Percentiles rank a stretch among this genome's conserved stretches.
phyloP scores from a whole-genome alignment of 2,113 vertebrate genomes.

The Chascanopsetta lugubris region DNA sequence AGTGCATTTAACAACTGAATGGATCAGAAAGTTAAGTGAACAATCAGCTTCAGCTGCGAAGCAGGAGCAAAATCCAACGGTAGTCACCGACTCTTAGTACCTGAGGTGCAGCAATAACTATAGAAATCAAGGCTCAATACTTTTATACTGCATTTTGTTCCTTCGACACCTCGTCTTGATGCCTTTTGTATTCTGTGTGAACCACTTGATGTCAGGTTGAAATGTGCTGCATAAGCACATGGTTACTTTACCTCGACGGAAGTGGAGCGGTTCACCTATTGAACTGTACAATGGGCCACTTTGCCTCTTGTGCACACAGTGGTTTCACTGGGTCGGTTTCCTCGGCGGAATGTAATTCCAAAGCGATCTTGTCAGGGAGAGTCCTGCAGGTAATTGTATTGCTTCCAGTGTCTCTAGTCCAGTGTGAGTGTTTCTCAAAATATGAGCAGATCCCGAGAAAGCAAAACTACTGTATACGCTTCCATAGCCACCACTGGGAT shows the following conservation, averaged over 20 bases:
- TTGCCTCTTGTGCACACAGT: background rate
- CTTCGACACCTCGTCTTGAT: background rate
- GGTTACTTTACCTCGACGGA: background rate
- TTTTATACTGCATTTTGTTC: background rate
- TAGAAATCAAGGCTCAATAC: no score
- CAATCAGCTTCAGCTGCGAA: no score
- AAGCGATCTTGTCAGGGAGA: background rate
- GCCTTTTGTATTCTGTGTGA: background rate
- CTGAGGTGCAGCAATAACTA: no score
- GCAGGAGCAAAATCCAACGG: no score
- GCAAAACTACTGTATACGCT: background rate
- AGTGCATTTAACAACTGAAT: no score
- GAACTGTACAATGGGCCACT: background rate
- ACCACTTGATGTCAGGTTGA: background rate
- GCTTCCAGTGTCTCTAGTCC: background rate
- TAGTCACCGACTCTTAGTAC: no score
- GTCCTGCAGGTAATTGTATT: background rate
- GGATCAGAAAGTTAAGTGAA: background rate
- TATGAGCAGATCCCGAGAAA: background rate
- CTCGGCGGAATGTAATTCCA: background rate
- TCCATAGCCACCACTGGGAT: background rate
- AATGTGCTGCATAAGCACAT: no score
- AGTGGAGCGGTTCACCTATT: background rate
- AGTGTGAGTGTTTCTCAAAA: background rate
- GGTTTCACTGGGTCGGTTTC: conserved; percentile 17